Conservation (phyloP, 2,797 vertebrate genomes). For the Melopsittacus undulatus region DNA sequence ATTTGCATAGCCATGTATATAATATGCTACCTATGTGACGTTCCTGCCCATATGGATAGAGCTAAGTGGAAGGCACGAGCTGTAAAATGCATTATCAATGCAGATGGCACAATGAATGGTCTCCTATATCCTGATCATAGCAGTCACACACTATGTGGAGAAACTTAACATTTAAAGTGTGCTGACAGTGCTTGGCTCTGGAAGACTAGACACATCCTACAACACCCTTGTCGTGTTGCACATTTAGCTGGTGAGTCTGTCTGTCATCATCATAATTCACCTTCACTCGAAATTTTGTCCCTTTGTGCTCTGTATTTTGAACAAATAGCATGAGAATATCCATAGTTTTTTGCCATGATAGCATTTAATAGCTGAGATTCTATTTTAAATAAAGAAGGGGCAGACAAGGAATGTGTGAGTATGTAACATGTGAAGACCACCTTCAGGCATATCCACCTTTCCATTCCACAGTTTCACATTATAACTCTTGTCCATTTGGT, state of each 20-base stretch:
- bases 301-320: neutral
- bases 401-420: neutral
- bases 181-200: neutral
- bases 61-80: neutral
- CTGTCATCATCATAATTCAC: neutral
- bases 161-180: neutral
- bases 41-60: neutral
- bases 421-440: neutral
- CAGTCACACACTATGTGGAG: neutral
- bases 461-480: neutral
- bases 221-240: neutral
- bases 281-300: neutral
- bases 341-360: neutral
- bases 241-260: neutral
- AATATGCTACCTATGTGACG: neutral
- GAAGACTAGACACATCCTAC: neutral
- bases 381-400: neutral
- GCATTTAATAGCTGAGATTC: neutral
- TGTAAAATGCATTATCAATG: neutral
- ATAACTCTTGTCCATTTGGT: neutral
- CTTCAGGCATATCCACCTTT: neutral
- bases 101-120: neutral
- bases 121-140: neutral
- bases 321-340: neutral
- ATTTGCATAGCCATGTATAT: neutral